These are phyloP conservation scores for Leptinotarsa defecta DNA, from an alignment of 1,140 invertebrate genomes.

Conservation along the genomic window DNA sequence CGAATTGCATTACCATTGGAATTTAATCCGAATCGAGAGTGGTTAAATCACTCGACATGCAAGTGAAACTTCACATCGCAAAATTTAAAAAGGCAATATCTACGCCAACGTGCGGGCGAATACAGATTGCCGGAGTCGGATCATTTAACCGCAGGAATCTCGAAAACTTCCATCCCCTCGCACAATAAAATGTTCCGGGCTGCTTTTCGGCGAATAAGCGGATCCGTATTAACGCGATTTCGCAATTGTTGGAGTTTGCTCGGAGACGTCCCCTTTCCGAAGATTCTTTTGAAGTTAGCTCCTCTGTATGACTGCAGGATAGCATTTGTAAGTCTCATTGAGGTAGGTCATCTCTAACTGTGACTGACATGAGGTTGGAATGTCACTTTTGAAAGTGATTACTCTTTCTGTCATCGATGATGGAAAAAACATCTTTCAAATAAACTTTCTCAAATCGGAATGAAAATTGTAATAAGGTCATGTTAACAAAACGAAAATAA, in stretches of 20 bases:
- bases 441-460: not conserved
- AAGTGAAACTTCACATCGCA: slow-evolving; percentile 5
- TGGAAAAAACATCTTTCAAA: not conserved
- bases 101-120: slow-evolving; percentile 1
- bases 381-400: not conserved
- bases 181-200: not conserved
- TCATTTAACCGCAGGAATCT: slow-evolving; percentile 5
- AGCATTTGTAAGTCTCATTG: not conserved
- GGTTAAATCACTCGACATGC: not conserved
- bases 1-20: not conserved
- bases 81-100: slow-evolving; percentile 9
- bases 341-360: not conserved
- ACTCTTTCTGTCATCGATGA: not conserved
- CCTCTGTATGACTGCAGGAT: not conserved
- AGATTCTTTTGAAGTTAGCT: not conserved
- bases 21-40: not conserved
- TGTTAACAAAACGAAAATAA: too few species aligned
- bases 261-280: not conserved
- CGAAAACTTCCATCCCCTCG: not conserved
- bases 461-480: too few species aligned
- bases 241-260: not conserved
- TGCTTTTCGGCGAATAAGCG: not conserved
- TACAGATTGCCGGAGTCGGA: not conserved
- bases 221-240: not conserved
- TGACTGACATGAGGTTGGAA: not conserved